A percentile compares a stretch with the other conserved stretches of the same genome.
Conservation (phyloP, 2,113 vertebrate genomes). For the Chloroceryle aenea region DNA sequence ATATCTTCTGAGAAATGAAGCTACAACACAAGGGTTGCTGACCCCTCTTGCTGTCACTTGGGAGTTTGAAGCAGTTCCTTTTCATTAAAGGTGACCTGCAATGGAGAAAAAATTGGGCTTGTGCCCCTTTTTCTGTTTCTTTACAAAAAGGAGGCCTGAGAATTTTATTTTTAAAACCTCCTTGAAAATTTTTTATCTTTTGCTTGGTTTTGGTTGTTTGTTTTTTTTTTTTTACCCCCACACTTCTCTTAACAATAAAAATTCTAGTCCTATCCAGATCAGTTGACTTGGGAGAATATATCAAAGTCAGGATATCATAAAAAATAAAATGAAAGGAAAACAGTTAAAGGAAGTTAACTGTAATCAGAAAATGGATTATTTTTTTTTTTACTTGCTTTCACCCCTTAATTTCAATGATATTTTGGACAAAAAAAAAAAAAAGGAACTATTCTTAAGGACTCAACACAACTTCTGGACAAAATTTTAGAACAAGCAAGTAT, state of each 20-base stretch:
- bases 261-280: not conserved
- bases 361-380: not conserved
- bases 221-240: not conserved
- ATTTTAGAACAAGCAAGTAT: not conserved
- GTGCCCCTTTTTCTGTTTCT: constrained; percentile 9
- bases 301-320: not conserved
- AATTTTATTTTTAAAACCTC: not conserved
- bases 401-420: not conserved
- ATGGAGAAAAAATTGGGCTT: constrained; percentile 18
- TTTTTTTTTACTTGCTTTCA: not conserved
- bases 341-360: not conserved
- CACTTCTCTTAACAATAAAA: not conserved
- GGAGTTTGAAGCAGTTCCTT: not conserved
- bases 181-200: not conserved
- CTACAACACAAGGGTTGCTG: constrained; percentile 13
- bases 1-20: constrained; percentile 16
- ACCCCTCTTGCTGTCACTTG: not conserved
- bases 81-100: constrained; percentile 9
- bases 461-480: not conserved
- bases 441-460: not conserved
- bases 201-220: not conserved
- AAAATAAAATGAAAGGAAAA: not conserved
- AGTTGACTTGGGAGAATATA: not conserved
- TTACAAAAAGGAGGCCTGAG: not conserved
- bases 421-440: not conserved